phyloP scores from a whole-genome alignment of 2,797 vertebrate species.

The Helarctos malayanus region DNA sequence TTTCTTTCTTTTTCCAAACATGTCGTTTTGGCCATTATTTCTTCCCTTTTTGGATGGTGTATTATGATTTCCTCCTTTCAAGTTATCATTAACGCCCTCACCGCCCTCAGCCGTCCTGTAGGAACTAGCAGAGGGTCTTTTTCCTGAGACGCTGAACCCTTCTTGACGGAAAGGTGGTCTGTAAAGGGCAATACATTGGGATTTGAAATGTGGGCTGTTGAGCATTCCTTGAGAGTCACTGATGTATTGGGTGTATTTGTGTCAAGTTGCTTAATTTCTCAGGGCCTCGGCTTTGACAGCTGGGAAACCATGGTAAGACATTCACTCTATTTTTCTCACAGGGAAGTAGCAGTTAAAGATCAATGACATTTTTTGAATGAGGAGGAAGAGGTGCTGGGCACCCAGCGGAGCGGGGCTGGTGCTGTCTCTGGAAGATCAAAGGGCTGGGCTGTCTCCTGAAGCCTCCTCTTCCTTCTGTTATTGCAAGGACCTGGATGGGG shows the following conservation, averaged over 20 bases:
- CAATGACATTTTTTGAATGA: constrained; percentile 48
- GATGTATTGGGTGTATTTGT: constrained; percentile 1
- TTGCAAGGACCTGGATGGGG: neutral
- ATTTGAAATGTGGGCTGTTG: neutral
- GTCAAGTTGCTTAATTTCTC: neutral
- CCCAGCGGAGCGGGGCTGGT: neutral
- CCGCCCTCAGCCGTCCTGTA: neutral
- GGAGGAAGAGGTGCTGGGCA: constrained; percentile 63
- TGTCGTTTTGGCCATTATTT: neutral
- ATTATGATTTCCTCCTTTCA: neutral
- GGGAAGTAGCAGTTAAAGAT: constrained; percentile 66
- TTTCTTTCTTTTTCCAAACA: neutral
- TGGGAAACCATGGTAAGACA: neutral
- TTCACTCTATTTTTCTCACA: constrained; percentile 38
- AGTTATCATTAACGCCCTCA: neutral
- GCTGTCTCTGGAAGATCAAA: constrained; percentile 56
- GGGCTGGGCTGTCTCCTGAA: neutral
- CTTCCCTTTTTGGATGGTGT: neutral
- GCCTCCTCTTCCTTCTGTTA: constrained; percentile 42
- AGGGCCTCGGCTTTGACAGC: constrained; percentile 4
- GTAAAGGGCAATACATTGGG: neutral
- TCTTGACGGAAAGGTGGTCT: neutral
- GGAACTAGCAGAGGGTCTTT: neutral
- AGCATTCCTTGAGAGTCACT: neutral
- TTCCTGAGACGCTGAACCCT: neutral